Percentiles rank a stretch among this genome's conserved stretches.
Evolutionary conservation across 2,888 invertebrate genomes (phyloP).

Genomic region (Stenichneumon culpator): DNA sequence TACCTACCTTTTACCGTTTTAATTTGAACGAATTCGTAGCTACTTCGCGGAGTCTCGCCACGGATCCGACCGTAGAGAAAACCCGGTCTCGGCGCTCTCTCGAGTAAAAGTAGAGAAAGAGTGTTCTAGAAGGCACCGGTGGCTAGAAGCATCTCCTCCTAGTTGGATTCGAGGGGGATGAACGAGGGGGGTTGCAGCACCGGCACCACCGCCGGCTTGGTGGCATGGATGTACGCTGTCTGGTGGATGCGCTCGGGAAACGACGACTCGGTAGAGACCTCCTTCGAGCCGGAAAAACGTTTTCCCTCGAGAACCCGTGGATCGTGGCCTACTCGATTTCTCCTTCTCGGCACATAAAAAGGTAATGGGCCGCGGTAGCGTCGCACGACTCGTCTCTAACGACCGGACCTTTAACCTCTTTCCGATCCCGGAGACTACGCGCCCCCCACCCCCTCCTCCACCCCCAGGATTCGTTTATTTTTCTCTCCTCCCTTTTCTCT

Average conservation of each 20-base stretch:
- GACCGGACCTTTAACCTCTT: slow-evolving; percentile 70
- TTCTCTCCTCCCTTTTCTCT: slow-evolving; percentile 50
- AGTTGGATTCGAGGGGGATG: slow-evolving; percentile 32
- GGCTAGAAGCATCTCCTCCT: slow-evolving; percentile 45
- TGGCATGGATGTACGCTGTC: slow-evolving; percentile 30
- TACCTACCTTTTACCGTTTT: slow-evolving; percentile 4
- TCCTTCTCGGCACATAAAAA: slow-evolving; percentile 67
- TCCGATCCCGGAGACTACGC: slow-evolving; percentile 67
- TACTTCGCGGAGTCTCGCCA: slow-evolving; percentile 21
- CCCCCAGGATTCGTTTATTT: slow-evolving; percentile 18
- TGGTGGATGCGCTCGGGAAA: slow-evolving; percentile 63
- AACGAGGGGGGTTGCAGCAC: slow-evolving; percentile 14
- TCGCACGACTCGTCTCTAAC: slow-evolving; percentile 70
- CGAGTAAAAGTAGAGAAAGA: slow-evolving; percentile 24
- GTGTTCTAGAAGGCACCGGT: slow-evolving; percentile 34
- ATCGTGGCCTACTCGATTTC: slow-evolving; percentile 69
- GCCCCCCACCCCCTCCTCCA: slow-evolving; percentile 9
- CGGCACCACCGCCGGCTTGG: slow-evolving; percentile 24
- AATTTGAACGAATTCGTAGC: slow-evolving; percentile 33
- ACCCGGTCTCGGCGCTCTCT: slow-evolving; percentile 17
- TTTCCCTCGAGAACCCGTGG: slow-evolving; percentile 67
- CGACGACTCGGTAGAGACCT: slow-evolving; percentile 67
- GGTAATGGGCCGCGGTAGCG: slow-evolving; percentile 69
- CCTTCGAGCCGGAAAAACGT: slow-evolving; percentile 70
- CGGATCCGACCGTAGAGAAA: slow-evolving; percentile 7